Base-by-base conservation (phyloP, 2,113 vertebrate genomes). In the Oxyura jamaicensis region DNA sequence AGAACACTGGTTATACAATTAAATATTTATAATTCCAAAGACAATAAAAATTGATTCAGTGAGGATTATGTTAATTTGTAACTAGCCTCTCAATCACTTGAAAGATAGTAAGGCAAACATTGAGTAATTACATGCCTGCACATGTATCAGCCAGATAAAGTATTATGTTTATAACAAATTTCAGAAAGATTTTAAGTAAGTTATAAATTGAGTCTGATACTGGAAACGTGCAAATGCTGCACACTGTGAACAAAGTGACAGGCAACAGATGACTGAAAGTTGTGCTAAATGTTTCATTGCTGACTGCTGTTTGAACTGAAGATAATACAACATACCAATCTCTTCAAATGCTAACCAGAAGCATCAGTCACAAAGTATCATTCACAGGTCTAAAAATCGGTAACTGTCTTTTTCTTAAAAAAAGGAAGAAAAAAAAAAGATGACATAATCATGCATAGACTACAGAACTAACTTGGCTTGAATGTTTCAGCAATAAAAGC, bases 61-160 rank as follows among this genome's bases (percentile, higher is more conserved):
- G 23, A 86, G 50, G 85, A 95, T 59, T 82, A 91, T 31, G n/a
- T 59, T 90, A 78, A 90, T 86, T 93, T 91, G 33, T 36, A 94
- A 65, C 46, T 81, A 53, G 56, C 39, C 52, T 93, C 82, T 83
- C 73, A 73, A 48, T 86, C 55, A 77, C 39, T 81, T 77, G 29
- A 15, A 90, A 91, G 59, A 81, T 5, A 25, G 56, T 1, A 6
- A 90, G 22, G 46, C 52, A 93, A 88, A 46, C 26, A 62, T 10
- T 3, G 1, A 56, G 67, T 66, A 93, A 86, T 83, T 74, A 88
- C 33, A 67, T 41, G 46, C 8, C 79, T 59, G 56, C 17, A 78
- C 15, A 35, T 63, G 42, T 59, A 88, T 33, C 42, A 83, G 56
- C 7, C 60, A 90, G 68, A 62, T 94, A 91, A 88, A 29, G 16